These are phyloP conservation scores for Zalophus californianus DNA, from an alignment of 2,797 vertebrate species.

Conservation along the genomic window DNA sequence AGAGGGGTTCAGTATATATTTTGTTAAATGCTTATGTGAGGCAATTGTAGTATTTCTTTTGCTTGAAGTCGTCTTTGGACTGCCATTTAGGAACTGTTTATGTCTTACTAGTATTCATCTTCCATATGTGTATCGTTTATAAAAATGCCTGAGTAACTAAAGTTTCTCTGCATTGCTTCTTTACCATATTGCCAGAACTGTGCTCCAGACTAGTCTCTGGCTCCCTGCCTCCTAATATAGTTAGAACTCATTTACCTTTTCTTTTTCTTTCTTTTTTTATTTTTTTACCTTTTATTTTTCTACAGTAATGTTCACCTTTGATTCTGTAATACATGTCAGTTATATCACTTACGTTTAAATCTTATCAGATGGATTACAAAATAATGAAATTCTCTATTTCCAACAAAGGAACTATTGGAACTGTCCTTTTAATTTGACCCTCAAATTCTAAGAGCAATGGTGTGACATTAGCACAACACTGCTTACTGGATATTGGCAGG, in stretches of 20 bases:
- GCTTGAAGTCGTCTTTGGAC: background rate
- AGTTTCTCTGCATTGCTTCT: background rate
- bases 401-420: background rate
- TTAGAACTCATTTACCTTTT: background rate
- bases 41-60: background rate
- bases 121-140: background rate
- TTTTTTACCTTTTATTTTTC: background rate
- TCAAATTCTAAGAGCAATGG: background rate
- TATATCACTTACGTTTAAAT: background rate
- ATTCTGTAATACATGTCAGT: background rate
- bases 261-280: no score
- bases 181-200: background rate
- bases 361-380: background rate
- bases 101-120: background rate
- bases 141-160: background rate
- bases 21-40: background rate
- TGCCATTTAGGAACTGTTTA: background rate
- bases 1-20: background rate
- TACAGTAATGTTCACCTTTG: background rate
- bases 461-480: background rate
- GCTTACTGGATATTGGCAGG: constrained; percentile 41
- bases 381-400: background rate
- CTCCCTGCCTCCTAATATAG: background rate
- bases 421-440: background rate
- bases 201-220: background rate